Evolutionary conservation across 2,888 invertebrate species (phyloP), one percentile per base, ranked within the genome.

Genomic region (Petrolisthes cinctipes): DNA sequence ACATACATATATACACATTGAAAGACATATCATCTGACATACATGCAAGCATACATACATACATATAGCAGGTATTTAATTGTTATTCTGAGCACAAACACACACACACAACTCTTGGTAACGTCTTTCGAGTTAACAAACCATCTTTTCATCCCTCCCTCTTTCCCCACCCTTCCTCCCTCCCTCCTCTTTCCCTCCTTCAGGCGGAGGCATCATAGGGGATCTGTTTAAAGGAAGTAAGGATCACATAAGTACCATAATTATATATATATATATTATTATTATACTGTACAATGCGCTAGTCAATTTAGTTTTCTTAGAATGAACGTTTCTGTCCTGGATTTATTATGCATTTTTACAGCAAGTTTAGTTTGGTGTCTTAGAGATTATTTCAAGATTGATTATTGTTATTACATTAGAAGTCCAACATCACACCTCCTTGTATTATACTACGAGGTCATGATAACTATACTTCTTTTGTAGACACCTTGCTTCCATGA

Each of bases 181-280:
- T 87, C 71, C 71, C 79, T 37, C 61, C 20, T 53, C 53, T 9
- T 81, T 9, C 73, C 53, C 51, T 53, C 7, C 56, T 83, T 68
- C 71, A 86, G 85, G 89, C 66, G 86, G 89, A 83, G 90, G 90
- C 66, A 80, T 86, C 82, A 89, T 90, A 82, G 89, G 88, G 66
- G 90, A 90, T 84, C 85, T 90, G 71, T 86, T 90, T 84, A 90
- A 89, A 90, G 90, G 90, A 90, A 90, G 90, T 90, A 90, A 90
- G 90, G 84, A 89, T 51, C 54, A 53, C 56, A 20, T 7, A n/a
- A 82, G 51, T 68, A 79, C 56, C 54, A 79, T 68, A 68, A 68
- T 68, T 68, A 23, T 85, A 66, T 61, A 66, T 20, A 78, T 82
- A 79, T 71, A 17, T 17, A 71, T 71, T n/a, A 37, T 37, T 71